phyloP scores from a whole-genome alignment of 2,113 vertebrate species.

The Phoxinus phoxinus region DNA sequence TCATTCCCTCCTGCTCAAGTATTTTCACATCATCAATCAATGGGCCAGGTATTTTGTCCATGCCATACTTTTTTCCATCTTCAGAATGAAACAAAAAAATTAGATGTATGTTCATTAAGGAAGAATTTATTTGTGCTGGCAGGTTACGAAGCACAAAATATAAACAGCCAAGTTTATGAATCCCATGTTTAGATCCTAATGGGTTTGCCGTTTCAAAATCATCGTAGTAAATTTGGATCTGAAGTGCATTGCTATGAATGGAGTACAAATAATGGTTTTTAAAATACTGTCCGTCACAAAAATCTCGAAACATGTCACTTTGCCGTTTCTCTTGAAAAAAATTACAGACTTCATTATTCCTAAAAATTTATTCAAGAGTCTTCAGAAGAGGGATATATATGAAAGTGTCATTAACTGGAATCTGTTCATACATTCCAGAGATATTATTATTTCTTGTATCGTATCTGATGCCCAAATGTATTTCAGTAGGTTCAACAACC shows the following conservation, averaged over 20 bases:
- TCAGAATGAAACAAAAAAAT: constrained; percentile 16
- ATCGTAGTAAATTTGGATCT: constrained; percentile 40
- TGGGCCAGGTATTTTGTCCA: constrained; percentile 12
- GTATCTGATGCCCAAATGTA: constrained; percentile 23
- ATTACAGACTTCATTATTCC: constrained; percentile 28
- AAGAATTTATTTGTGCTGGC: constrained; percentile 6
- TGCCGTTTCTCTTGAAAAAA: not conserved
- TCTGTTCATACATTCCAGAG: constrained; percentile 27
- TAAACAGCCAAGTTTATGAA: constrained; percentile 33
- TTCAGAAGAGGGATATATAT: constrained; percentile 28
- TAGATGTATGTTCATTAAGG: constrained; percentile 36
- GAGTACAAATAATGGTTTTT: constrained; percentile 29
- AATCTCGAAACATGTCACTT: constrained; percentile 2
- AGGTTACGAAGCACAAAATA: constrained; percentile 28
- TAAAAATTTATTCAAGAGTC: constrained; percentile 29
- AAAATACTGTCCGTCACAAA: constrained; percentile 38
- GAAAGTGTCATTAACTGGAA: constrained; percentile 22
- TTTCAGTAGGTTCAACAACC: constrained; percentile 8
- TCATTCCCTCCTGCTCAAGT: constrained; percentile 1
- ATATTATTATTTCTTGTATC: constrained; percentile 1
- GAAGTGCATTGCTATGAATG: constrained; percentile 1
- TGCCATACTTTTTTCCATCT: not conserved
- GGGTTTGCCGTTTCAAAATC: constrained; percentile 30
- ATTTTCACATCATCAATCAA: constrained; percentile 30
- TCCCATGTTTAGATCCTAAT: constrained; percentile 14